Evolutionary conservation across 2,113 vertebrate genomes (phyloP).

Genomic region (Lota lota): DNA sequence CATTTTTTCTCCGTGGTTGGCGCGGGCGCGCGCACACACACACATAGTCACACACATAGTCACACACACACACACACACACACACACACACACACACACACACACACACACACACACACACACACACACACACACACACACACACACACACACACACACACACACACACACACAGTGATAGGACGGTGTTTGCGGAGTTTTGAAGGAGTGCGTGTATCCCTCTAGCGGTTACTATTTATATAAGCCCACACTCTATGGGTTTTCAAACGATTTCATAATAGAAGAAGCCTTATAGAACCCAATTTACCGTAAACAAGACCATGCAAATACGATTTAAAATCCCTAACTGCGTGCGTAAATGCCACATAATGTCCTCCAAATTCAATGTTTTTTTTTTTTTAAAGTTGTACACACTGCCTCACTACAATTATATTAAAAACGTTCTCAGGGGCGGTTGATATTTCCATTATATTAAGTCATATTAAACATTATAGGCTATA

Average conservation of each 20-base stretch:
- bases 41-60: too few species aligned
- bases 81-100: conserved; percentile 40
- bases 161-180: conserved; percentile 68
- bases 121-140: too few species aligned
- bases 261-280: conserved; percentile 33
- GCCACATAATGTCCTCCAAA: background rate
- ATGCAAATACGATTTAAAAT: too few species aligned
- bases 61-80: conserved; percentile 42
- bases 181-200: conserved; percentile 72
- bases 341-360: too few species aligned
- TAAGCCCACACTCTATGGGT: conserved; percentile 48
- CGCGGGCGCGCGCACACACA: too few species aligned
- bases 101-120: too few species aligned
- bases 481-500: too few species aligned
- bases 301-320: too few species aligned
- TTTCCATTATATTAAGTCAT: too few species aligned
- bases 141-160: too few species aligned
- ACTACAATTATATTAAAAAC: background rate
- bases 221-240: conserved; percentile 88
- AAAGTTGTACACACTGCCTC: background rate
- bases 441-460: too few species aligned
- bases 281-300: conserved; percentile 5
- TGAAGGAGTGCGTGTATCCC: conserved; percentile 88
- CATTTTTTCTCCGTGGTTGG: background rate
- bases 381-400: background rate